These are phyloP conservation scores for Phrynocephalus vlangalii DNA, from an alignment of 2,797 vertebrate species.

Conservation along the genomic window DNA sequence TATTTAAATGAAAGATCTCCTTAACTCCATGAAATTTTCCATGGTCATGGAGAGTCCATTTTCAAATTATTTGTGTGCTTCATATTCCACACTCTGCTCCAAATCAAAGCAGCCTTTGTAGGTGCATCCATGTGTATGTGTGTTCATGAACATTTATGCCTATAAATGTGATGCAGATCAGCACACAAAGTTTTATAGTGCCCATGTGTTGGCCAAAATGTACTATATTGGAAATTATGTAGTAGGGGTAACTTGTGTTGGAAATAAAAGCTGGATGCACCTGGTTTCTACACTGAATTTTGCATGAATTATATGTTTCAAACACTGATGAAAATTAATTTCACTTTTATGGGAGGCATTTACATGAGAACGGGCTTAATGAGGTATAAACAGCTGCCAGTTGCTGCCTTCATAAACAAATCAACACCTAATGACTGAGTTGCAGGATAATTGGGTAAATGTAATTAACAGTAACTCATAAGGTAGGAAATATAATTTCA, in stretches of 20 bases:
- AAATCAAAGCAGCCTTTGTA: not conserved
- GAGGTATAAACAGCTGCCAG: constrained; percentile 81
- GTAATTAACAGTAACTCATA: constrained; percentile 78
- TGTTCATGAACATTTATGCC: constrained; percentile 47
- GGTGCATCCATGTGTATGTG: not conserved
- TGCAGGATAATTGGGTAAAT: constrained; percentile 80
- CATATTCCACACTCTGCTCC: not conserved
- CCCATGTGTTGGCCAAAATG: constrained; percentile 29
- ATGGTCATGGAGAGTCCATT: not conserved
- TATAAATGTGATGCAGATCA: constrained; percentile 49
- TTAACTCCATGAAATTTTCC: too few species aligned
- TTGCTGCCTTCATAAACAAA: constrained; percentile 82
- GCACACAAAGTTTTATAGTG: constrained; percentile 17
- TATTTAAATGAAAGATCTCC: not conserved
- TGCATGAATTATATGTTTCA: constrained; percentile 72
- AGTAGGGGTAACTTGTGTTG: constrained; percentile 36
- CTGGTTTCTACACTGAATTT: constrained; percentile 69
- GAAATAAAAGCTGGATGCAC: constrained; percentile 65
- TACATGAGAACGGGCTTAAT: constrained; percentile 81
- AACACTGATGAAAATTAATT: constrained; percentile 80
- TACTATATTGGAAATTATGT: constrained; percentile 53
- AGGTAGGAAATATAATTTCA: constrained; percentile 76
- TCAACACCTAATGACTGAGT: constrained; percentile 80
- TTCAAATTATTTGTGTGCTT: not conserved
- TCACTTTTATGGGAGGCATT: constrained; percentile 79